These are phyloP conservation scores for Eospalax fontanierii DNA, from an alignment of 2,797 vertebrate species.

Conservation along the genomic window DNA sequence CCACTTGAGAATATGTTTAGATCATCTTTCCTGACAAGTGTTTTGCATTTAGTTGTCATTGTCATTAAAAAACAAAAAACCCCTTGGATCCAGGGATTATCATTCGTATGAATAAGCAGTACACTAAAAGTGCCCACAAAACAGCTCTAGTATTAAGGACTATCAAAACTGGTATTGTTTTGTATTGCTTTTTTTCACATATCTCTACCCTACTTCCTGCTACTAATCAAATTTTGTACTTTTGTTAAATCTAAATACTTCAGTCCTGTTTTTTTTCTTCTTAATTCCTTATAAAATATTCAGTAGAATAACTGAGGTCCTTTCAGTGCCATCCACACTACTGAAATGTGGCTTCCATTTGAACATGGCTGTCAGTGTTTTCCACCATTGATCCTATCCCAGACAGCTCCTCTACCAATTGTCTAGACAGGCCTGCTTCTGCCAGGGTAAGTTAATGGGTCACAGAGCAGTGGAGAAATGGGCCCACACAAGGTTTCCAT, in stretches of 20 bases:
- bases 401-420: neutral
- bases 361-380: neutral
- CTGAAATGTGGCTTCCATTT: conserved; percentile 17
- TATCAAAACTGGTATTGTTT: neutral
- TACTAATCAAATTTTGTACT: neutral
- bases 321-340: neutral
- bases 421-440: neutral
- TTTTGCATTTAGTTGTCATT: conserved; percentile 47
- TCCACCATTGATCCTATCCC: neutral
- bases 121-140: neutral
- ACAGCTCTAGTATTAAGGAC: conserved; percentile 19
- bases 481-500: neutral
- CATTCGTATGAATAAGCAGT: neutral
- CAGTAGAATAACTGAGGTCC: neutral
- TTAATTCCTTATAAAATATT: conserved; percentile 38
- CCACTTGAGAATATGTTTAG: conserved; percentile 14
- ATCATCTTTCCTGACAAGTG: conserved; percentile 2
- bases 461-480: neutral
- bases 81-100: neutral
- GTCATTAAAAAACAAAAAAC: neutral
- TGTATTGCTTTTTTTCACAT: conserved; percentile 24
- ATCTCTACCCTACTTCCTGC: conserved; percentile 5
- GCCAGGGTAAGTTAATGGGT: neutral
- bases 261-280: conserved; percentile 24
- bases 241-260: conserved; percentile 59